Base-by-base conservation (phyloP, 35 echinoderm and acorn worm genomes). In the Ophiothrix spiculata region DNA sequence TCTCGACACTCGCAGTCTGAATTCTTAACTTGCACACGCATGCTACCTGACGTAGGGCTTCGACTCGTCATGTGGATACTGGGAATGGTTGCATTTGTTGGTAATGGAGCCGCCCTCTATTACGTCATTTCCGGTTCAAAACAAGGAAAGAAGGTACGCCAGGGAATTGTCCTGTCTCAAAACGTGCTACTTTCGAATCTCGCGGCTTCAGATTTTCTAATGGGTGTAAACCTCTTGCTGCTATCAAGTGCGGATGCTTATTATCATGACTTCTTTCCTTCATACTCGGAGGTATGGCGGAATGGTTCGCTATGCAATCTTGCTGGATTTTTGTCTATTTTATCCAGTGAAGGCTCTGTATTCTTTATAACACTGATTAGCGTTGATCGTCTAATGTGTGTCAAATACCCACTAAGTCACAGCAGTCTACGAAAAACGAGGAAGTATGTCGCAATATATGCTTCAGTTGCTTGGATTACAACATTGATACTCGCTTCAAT, bases 141-240 rank as follows among this genome's bases (percentile, higher is more conserved):
- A 40, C 76, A 83, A 40, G 40, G 41, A 39, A 86, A 87, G 39
- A 36, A 80, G 33, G 88, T 90, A 11, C n/a, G n/a, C n/a, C n/a
- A n/a, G n/a, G n/a, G n/a, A n/a, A n/a, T n/a, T n/a, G n/a, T n/a
- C n/a, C n/a, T n/a, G n/a, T n/a, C n/a, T n/a, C 93, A 94, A 33
- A 85, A 86, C 1, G 81, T 93, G 36, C 77, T 93, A 2, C 85
- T 93, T 79, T 75, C 40, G 11, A 89, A 93, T 49, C 83, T 93
- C 25, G 86, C 86, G 1, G 33, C 85, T 16, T 81, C 91, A 0
- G 91, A 93, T 54, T 88, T 89, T 35, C 31, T 88, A 31, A 93
- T 93, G 91, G 91, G 91, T 31, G 46, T 89, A 0, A 89, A 93
- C 40, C 77, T 93, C 81, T 76, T 93, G 38, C 89, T 88, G 40